Evolutionary conservation across 2,888 invertebrate species (phyloP).

Genomic region (Trachelus iudaicus): DNA sequence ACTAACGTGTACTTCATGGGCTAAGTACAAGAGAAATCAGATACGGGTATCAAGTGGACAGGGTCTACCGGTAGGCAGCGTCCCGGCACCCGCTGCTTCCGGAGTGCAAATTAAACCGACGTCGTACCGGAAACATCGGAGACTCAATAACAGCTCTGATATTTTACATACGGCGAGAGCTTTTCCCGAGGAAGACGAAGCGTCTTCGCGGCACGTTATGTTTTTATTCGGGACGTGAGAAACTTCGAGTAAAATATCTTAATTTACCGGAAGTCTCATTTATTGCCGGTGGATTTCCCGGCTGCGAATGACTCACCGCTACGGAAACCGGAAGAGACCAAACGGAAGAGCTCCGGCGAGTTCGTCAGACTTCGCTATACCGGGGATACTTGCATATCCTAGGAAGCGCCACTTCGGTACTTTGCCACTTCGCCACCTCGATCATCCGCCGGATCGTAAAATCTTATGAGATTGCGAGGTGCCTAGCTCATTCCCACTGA

Average conservation of each 20-base stretch:
- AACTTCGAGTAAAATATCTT: not conserved
- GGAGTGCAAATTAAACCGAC: not conserved
- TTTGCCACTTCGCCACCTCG: not conserved
- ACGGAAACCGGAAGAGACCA: not conserved
- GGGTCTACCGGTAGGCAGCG: not conserved
- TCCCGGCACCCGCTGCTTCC: not conserved
- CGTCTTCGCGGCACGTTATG: not conserved
- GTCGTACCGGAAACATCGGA: not conserved
- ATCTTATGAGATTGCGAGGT: slow-evolving; percentile 24
- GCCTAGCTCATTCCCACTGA: not conserved
- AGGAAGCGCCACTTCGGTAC: not conserved
- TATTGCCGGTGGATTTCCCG: not conserved
- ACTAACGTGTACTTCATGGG: not conserved
- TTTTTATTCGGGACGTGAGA: not conserved
- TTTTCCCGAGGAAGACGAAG: not conserved
- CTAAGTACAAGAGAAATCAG: not conserved
- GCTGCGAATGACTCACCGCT: not conserved
- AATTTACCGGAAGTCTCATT: not conserved
- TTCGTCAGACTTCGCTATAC: not conserved
- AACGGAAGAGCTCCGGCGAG: not conserved
- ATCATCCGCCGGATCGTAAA: slow-evolving; percentile 25
- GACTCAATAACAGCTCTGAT: not conserved
- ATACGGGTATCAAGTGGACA: not conserved
- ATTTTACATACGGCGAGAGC: not conserved
- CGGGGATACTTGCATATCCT: not conserved